Base-by-base conservation (phyloP, 2,888 invertebrate genomes). In the Operophtera brumata region DNA sequence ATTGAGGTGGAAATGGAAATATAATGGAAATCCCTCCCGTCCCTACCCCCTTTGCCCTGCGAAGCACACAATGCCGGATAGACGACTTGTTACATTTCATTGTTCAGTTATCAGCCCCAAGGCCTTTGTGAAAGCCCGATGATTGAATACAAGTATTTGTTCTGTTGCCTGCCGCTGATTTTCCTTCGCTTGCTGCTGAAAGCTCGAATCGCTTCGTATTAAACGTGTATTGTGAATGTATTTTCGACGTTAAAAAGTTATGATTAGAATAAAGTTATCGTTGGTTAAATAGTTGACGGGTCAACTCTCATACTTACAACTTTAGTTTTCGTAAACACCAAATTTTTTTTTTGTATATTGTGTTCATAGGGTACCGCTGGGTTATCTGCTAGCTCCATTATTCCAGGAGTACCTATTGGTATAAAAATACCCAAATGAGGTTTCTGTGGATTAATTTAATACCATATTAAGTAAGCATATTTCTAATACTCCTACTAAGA, bases 51-150 rank as follows among this genome's bases (percentile, higher is more conserved):
- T 62, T 62, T 67, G 59, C 50, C 63, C 62, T 71, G 68, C 71
- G 74, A 67, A 71, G 72, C 80, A 76, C 78, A 89, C 90, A 90
- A 90, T 90, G 86, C 82, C 76, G 84, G 82, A 86, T 84, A 84
- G 86, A 88, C 88, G 89, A 88, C 89, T 90, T 86, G 89, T 89
- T 89, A 89, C 90, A 87, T 89, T 89, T 88, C 90, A 90, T 89
- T 90, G 90, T 90, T 88, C 89, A 86, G 89, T 86, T 90, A 90
- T 90, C 90, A 89, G 87, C 71, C 80, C 76, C 74, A 71, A 77
- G 86, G 86, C 89, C 78, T 88, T 90, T 89, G 89, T 89, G 85
- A 76, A 78, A 75, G 78, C 80, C 75, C 71, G 89, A 90, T 90
- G 90, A 90, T 90, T 90, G 90, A 90, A 88, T 89, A 87, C 82